Percentiles rank a stretch among this genome's conserved stretches.
These are phyloP conservation scores for Drosophila sulfurigaster DNA, from an alignment of 1,140 invertebrate genomes.

Conservation along the genomic window DNA sequence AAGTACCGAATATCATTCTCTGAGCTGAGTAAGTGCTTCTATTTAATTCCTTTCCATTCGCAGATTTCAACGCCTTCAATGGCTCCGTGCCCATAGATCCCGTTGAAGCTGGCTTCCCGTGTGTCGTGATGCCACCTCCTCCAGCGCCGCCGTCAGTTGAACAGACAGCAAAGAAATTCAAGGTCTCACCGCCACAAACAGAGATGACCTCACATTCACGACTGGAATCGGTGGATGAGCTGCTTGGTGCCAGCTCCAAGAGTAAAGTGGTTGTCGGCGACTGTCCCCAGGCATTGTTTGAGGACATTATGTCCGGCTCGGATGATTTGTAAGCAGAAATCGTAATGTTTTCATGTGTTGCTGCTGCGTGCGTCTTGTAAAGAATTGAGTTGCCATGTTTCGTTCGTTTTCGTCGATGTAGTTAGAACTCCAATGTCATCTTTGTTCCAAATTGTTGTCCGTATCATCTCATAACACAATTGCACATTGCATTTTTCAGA, in stretches of 20 bases:
- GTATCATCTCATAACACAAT: slow-evolving; percentile 2
- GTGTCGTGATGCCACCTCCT: slow-evolving; percentile 36
- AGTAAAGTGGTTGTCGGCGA: slow-evolving; percentile 54
- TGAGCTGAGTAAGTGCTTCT: too few species aligned
- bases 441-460: neutral
- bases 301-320: slow-evolving; percentile 68
- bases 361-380: slow-evolving; percentile 1
- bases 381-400: slow-evolving; percentile 3
- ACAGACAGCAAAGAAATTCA: slow-evolving; percentile 52
- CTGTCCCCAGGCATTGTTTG: slow-evolving; percentile 57
- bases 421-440: neutral
- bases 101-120: slow-evolving; percentile 25
- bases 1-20: neutral
- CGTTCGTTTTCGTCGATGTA: neutral
- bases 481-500: slow-evolving; percentile 19
- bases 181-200: neutral
- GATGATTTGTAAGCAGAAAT: slow-evolving; percentile 31
- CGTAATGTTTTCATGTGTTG: slow-evolving; percentile 3
- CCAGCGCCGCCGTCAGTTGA: slow-evolving; percentile 16
- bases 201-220: slow-evolving; percentile 22
- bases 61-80: slow-evolving; percentile 65
- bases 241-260: slow-evolving; percentile 52
- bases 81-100: slow-evolving; percentile 56
- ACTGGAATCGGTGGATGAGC: slow-evolving; percentile 50
- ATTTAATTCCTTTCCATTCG: neutral